Evolutionary conservation across 2,797 vertebrate genomes (phyloP).

Genomic region (Tenualosa thibaudeaui): DNA sequence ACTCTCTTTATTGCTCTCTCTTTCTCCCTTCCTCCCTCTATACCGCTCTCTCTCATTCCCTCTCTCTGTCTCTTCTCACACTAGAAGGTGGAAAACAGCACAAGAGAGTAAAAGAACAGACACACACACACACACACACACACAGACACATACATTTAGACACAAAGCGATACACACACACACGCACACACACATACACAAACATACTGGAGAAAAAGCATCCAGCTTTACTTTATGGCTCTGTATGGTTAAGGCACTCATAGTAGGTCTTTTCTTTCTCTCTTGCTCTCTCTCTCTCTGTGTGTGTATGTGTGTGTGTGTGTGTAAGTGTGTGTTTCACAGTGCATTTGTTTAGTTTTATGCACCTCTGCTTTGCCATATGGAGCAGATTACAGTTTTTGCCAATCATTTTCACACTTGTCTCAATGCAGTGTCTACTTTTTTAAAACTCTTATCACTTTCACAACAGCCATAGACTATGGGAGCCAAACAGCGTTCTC

Average conservation of each 20-base stretch:
- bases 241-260: no score
- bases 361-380: not conserved
- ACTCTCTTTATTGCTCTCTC: not conserved
- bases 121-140: not conserved
- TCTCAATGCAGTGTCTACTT: no score
- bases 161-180: not conserved
- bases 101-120: not conserved
- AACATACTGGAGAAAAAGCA: not conserved
- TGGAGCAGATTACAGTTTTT: not conserved
- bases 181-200: not conserved
- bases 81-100: not conserved
- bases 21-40: not conserved
- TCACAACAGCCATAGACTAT: no score
- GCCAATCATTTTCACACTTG: no score
- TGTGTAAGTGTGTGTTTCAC: not conserved
- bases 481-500: no score
- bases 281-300: not conserved
- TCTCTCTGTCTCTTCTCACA: not conserved
- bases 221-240: no score
- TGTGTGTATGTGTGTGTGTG: constrained; percentile 12
- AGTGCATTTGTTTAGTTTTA: not conserved
- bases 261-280: no score
- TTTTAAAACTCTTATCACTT: no score
- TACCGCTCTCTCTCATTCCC: not conserved
- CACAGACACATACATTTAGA: not conserved